phyloP scores from a whole-genome alignment of 2,797 vertebrate genomes.

The Galagoides demidoff region DNA sequence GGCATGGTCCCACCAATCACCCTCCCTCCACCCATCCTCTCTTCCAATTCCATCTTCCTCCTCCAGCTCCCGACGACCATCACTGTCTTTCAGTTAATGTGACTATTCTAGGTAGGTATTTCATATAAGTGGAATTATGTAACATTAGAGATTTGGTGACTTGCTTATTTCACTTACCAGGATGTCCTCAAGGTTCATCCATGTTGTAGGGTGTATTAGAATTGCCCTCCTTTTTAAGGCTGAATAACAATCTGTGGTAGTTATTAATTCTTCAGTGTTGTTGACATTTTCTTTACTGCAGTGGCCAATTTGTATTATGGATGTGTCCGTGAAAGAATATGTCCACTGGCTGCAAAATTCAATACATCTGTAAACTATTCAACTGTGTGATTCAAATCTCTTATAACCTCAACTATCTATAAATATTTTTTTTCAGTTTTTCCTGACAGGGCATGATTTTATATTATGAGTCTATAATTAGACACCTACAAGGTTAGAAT shows the following conservation, averaged over 20 bases:
- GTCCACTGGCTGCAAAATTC: background rate
- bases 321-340: background rate
- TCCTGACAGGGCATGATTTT: background rate
- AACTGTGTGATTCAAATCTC: background rate
- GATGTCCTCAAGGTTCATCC: background rate
- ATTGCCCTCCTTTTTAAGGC: background rate
- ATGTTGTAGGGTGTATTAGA: background rate
- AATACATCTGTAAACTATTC: background rate
- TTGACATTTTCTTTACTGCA: background rate
- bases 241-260: background rate
- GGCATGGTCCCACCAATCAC: no score
- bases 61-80: background rate
- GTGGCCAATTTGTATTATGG: background rate
- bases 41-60: background rate
- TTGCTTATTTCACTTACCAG: background rate
- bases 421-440: background rate
- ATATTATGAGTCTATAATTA: background rate
- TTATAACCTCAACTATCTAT: background rate
- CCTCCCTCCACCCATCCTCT: no score
- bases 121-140: background rate
- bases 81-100: background rate
- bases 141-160: background rate
- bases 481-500: background rate
- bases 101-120: background rate
- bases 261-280: background rate